Conservation (phyloP, 2,888 invertebrate species). For the Callyntrura sp. region DNA sequence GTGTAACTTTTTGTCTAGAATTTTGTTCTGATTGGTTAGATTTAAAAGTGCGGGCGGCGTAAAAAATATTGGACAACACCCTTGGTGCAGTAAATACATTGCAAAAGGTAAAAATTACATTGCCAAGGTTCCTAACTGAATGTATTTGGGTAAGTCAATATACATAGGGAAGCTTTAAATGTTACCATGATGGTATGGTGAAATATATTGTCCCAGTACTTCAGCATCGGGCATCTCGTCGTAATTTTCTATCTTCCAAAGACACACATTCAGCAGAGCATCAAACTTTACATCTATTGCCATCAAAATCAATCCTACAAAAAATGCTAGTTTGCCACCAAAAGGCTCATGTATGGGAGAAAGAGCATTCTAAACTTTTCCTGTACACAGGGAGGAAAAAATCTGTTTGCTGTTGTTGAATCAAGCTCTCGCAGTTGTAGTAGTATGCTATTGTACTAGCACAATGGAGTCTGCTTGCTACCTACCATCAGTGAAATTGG, state of each 20-base stretch:
- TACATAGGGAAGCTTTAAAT: too few species aligned
- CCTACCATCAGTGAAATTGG: background rate
- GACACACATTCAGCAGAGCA: background rate
- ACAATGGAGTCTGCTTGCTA: slow-evolving; percentile 19
- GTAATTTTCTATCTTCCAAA: slow-evolving; percentile 12
- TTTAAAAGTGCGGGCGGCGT: too few species aligned
- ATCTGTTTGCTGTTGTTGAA: slow-evolving; percentile 15
- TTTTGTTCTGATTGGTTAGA: too few species aligned
- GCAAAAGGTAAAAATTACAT: too few species aligned
- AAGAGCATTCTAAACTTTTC: background rate
- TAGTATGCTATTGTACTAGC: background rate
- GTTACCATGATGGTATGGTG: too few species aligned
- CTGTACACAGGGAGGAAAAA: background rate
- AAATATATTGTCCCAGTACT: too few species aligned
- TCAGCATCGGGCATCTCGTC: background rate
- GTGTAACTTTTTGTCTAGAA: too few species aligned
- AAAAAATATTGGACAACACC: too few species aligned
- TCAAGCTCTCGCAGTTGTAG: background rate
- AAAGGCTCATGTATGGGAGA: background rate
- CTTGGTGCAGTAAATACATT: too few species aligned
- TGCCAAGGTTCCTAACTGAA: too few species aligned
- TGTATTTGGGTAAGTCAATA: too few species aligned
- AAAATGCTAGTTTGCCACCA: background rate
- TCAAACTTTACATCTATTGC: background rate
- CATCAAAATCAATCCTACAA: background rate